These are phyloP conservation scores for Semnornis frantzii DNA, from an alignment of 2,113 vertebrate species.

Conservation along the genomic window DNA sequence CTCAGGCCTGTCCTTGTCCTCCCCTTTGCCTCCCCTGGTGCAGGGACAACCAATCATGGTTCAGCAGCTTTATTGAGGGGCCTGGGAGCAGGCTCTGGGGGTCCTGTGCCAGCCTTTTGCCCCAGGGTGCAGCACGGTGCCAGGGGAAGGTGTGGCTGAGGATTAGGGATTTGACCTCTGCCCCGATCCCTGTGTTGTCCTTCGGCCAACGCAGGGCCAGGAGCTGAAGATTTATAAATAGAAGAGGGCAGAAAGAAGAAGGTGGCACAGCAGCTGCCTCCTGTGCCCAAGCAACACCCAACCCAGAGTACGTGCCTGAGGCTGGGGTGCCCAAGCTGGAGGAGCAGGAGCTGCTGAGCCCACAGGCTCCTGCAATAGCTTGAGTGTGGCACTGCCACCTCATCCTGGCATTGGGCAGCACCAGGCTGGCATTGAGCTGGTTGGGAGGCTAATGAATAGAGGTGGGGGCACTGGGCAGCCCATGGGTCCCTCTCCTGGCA, in stretches of 20 bases:
- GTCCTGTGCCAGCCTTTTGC: too few species aligned
- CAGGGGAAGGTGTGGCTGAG: fast-evolving
- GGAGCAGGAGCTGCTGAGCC: not conserved
- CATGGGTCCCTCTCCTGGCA: not conserved
- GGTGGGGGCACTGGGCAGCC: not conserved
- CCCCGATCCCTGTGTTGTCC: not conserved
- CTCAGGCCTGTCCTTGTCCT: not conserved
- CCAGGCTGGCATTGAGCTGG: not conserved
- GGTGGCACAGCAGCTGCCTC: not conserved
- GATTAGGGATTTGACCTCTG: not conserved
- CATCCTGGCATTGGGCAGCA: fast-evolving
- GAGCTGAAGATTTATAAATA: not conserved
- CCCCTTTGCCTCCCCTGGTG: not conserved
- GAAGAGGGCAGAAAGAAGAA: not conserved
- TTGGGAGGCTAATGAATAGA: not conserved
- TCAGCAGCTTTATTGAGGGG: not conserved
- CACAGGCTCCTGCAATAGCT: not conserved
- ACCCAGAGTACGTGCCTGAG: fast-evolving
- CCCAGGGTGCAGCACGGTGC: not conserved
- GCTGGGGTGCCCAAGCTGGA: not conserved
- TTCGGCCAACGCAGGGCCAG: fast-evolving
- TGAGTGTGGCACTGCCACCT: fast-evolving
- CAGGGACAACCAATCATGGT: not conserved
- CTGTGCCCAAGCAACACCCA: too few species aligned
- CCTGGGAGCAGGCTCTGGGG: fast-evolving